Evolutionary conservation across 2,888 invertebrate genomes (phyloP).

Genomic region (Rugalucina vietnamica): DNA sequence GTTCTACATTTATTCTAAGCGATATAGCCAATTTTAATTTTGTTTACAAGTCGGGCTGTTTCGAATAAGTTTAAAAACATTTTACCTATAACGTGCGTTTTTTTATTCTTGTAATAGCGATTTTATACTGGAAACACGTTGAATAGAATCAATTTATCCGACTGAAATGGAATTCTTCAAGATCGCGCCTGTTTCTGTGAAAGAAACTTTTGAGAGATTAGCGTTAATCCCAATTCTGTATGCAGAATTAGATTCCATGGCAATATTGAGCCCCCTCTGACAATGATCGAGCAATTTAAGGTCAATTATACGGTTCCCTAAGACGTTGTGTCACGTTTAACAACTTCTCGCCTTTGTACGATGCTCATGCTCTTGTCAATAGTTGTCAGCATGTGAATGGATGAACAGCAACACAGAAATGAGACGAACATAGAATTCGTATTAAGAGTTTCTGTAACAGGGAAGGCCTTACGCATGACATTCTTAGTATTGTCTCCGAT

Average conservation of each 20-base stretch:
- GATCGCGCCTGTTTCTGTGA: not conserved
- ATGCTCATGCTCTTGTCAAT: not conserved
- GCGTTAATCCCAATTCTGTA: not conserved
- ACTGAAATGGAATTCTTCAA: not conserved
- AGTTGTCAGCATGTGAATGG: not conserved
- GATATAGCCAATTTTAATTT: no score
- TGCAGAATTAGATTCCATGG: not conserved
- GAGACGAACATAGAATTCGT: not conserved
- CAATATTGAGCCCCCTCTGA: constrained; percentile 16
- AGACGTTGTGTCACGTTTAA: not conserved
- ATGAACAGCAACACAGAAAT: no score
- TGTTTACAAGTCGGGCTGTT: no score
- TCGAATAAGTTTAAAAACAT: no score
- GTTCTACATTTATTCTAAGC: no score
- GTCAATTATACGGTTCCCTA: constrained; percentile 45
- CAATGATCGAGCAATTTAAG: constrained; percentile 35
- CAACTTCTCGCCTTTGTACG: not conserved
- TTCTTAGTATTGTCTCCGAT: no score
- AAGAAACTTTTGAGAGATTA: not conserved
- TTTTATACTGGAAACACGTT: not conserved
- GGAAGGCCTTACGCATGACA: no score
- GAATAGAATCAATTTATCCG: not conserved
- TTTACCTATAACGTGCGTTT: no score
- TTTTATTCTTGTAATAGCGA: no score
- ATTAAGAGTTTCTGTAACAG: no score